A percentile compares a stretch with the other conserved stretches of the same genome.
phyloP scores from a whole-genome alignment of 2,113 vertebrate genomes.

The Lutjanus erythropterus region DNA sequence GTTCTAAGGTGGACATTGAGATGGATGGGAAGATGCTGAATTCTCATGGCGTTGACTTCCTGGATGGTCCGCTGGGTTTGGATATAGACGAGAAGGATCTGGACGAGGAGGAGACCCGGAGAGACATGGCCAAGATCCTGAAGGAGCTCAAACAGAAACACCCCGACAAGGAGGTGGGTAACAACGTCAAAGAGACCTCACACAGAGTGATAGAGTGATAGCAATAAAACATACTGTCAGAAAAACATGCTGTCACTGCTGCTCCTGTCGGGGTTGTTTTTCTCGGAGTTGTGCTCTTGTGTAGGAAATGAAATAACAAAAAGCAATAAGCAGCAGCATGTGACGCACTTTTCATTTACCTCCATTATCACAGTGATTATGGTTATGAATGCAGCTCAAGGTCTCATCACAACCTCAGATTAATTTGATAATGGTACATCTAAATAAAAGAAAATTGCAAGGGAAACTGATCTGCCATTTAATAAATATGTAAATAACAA shows the following conservation, averaged over 20 bases:
- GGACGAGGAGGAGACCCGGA: slow-evolving; percentile 96
- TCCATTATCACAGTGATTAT: slow-evolving; percentile 29
- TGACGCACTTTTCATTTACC: background rate
- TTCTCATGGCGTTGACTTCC: slow-evolving; percentile 96
- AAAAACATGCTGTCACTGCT: background rate
- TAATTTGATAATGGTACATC: slow-evolving; percentile 7
- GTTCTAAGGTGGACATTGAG: slow-evolving; percentile 91
- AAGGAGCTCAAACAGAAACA: slow-evolving; percentile 99
- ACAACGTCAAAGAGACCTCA: background rate
- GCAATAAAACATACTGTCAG: background rate
- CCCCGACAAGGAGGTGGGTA: slow-evolving; percentile 92
- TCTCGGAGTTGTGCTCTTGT: background rate
- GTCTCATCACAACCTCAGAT: slow-evolving; percentile 15
- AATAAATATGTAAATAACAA: slow-evolving; percentile 11
- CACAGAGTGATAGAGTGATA: too few species aligned
- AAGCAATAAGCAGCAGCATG: slow-evolving; percentile 27
- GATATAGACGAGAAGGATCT: slow-evolving; percentile 95
- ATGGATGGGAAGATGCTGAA: slow-evolving; percentile 99
- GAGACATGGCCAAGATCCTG: slow-evolving; percentile 98
- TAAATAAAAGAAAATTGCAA: slow-evolving; percentile 11
- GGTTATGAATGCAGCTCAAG: slow-evolving; percentile 5
- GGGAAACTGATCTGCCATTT: background rate
- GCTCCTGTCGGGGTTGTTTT: background rate
- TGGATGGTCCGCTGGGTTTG: slow-evolving; percentile 93
- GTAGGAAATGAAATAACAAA: slow-evolving; percentile 18